These are phyloP conservation scores for Mantis religiosa DNA, from an alignment of 2,888 invertebrate species.

Conservation along the genomic window DNA sequence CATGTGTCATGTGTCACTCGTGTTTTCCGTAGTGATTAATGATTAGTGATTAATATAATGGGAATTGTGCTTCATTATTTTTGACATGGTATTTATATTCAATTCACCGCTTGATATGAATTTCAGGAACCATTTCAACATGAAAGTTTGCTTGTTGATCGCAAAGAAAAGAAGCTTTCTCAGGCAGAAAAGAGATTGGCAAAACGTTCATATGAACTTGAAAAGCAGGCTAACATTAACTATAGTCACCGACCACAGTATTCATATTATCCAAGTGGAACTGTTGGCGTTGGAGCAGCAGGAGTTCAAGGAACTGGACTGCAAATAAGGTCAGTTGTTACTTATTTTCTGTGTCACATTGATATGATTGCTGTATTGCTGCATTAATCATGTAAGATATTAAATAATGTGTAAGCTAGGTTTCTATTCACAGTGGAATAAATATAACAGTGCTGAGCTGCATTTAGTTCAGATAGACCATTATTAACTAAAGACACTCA, in stretches of 20 bases:
- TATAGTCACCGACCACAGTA: slow-evolving; percentile 41
- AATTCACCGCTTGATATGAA: background rate
- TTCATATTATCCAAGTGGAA: slow-evolving; percentile 38
- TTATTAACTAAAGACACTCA: too few relatives aligned
- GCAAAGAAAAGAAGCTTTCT: slow-evolving; percentile 91
- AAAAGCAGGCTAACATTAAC: slow-evolving; percentile 78
- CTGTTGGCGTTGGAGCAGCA: slow-evolving; percentile 41
- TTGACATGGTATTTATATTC: background rate
- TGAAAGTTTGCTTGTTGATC: slow-evolving; percentile 88
- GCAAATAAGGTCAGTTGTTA: slow-evolving; percentile 34
- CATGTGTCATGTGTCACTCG: too few relatives aligned
- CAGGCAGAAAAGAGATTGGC: slow-evolving; percentile 90
- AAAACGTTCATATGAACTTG: slow-evolving; percentile 87
- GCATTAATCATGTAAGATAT: too few relatives aligned
- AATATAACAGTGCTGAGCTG: too few relatives aligned
- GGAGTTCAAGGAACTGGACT: slow-evolving; percentile 29
- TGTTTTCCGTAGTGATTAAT: too few relatives aligned
- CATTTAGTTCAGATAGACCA: too few relatives aligned
- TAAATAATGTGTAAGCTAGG: too few relatives aligned
- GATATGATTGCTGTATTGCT: background rate
- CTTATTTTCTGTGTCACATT: background rate
- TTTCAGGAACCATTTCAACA: slow-evolving; percentile 83
- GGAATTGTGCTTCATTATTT: too few relatives aligned
- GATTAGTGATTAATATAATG: too few relatives aligned
- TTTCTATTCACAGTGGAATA: too few relatives aligned